phyloP scores from a whole-genome alignment of 2,113 vertebrate species.

The Engraulis encrasicolus region DNA sequence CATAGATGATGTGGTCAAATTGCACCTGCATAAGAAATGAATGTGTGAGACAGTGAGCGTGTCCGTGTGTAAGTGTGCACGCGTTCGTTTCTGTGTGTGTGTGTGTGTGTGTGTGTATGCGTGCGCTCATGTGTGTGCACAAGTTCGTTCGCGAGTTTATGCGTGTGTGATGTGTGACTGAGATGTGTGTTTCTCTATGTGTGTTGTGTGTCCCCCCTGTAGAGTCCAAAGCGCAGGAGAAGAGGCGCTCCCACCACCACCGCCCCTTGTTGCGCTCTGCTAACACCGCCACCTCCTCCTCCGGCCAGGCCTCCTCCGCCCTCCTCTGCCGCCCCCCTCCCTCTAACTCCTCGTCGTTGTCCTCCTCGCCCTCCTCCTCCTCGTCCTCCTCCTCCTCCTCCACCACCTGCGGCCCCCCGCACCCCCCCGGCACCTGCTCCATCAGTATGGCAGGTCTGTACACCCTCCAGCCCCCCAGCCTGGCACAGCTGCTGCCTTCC shows the following conservation, averaged over 20 bases:
- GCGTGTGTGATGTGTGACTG: constrained; percentile 46
- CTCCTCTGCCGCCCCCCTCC: constrained; percentile 59
- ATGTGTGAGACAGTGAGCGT: too few species aligned
- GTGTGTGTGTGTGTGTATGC: not conserved
- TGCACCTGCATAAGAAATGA: too few species aligned
- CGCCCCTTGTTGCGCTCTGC: constrained; percentile 76
- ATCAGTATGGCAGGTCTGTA: constrained; percentile 87
- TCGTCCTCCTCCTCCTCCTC: constrained; percentile 67
- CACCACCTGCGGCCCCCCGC: constrained; percentile 63
- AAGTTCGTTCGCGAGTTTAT: too few species aligned
- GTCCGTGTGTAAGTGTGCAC: not conserved
- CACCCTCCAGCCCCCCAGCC: constrained; percentile 66
- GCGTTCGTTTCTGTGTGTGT: constrained; percentile 24
- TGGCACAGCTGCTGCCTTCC: constrained; percentile 71
- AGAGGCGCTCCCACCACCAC: constrained; percentile 81
- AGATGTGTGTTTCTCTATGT: constrained; percentile 43
- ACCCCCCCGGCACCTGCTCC: constrained; percentile 71
- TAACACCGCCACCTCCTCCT: constrained; percentile 69
- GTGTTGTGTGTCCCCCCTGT: constrained; percentile 43
- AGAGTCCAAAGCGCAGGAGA: constrained; percentile 86
- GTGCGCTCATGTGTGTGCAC: not conserved
- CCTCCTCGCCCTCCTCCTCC: constrained; percentile 58
- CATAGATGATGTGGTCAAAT: too few species aligned
- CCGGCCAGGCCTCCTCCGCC: too few species aligned
- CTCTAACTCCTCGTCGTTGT: constrained; percentile 57